Evolutionary conservation across 2,797 vertebrate genomes (phyloP).

Genomic region (Sphenodon punctatus): DNA sequence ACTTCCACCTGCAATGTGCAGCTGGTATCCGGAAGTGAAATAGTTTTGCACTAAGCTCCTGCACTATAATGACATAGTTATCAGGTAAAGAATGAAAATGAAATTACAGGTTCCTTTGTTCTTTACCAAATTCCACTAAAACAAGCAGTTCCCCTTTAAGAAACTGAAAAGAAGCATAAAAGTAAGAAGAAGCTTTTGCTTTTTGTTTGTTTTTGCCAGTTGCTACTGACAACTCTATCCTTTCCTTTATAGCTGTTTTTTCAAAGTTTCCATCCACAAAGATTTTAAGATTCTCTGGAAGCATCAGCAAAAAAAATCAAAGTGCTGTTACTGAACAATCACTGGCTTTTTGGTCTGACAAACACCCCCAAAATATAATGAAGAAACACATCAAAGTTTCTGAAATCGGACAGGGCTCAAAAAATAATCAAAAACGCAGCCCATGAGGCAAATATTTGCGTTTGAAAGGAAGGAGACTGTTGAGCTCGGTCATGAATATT

Average conservation of each 20-base stretch:
- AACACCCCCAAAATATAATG: background rate
- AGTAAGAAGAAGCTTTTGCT: background rate
- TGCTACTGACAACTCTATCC: background rate
- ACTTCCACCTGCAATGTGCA: background rate
- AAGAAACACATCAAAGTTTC: background rate
- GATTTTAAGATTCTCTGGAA: constrained; percentile 12
- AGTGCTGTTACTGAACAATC: background rate
- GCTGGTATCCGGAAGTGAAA: background rate
- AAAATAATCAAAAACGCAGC: background rate
- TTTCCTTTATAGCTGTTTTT: background rate
- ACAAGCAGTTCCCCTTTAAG: background rate
- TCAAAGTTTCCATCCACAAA: background rate
- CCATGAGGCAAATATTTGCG: background rate
- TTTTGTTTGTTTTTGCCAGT: background rate
- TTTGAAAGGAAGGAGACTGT: background rate
- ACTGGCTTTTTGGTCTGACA: background rate
- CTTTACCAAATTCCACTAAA: background rate
- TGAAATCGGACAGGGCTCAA: background rate
- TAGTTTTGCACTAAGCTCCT: background rate
- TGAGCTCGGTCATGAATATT: background rate
- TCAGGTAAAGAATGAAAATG: no score
- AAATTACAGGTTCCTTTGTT: background rate
- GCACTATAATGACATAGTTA: no score
- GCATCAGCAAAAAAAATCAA: constrained; percentile 10
- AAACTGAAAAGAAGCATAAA: background rate